Evolutionary conservation across 2,113 vertebrate species (phyloP).

Genomic region (Cyanoderma ruficeps): DNA sequence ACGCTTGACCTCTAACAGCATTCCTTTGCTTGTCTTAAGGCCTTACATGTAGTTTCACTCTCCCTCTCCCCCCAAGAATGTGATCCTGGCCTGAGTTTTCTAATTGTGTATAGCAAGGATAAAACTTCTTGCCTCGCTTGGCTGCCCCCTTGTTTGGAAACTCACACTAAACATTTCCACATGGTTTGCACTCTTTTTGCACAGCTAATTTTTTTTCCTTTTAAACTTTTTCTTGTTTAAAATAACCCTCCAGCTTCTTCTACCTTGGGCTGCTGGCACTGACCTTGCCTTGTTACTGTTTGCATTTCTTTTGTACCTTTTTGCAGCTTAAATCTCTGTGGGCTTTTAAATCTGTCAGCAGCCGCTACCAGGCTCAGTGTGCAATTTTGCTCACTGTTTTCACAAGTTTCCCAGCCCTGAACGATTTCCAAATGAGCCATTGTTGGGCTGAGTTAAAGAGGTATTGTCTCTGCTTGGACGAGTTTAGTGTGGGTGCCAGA

Average conservation of each 20-base stretch:
- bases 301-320: slow-evolving; percentile 71
- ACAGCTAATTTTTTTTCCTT: not conserved
- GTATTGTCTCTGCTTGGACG: slow-evolving; percentile 41
- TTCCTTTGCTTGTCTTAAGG: slow-evolving; percentile 55
- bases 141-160: slow-evolving; percentile 65
- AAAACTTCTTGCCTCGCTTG: slow-evolving; percentile 63
- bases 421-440: slow-evolving; percentile 64
- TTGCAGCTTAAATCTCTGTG: slow-evolving; percentile 51
- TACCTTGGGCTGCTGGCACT: slow-evolving; percentile 60
- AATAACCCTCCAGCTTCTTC: slow-evolving; percentile 13
- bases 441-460: slow-evolving; percentile 63
- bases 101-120: slow-evolving; percentile 63
- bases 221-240: slow-evolving; percentile 12
- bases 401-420: slow-evolving; percentile 63
- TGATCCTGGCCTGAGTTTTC: slow-evolving; percentile 50
- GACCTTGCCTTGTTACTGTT: slow-evolving; percentile 62
- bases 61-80: slow-evolving; percentile 51
- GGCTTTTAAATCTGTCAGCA: slow-evolving; percentile 70
- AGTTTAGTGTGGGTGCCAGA: slow-evolving; percentile 16
- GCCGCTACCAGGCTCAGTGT: slow-evolving; percentile 67
- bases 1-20: slow-evolving; percentile 56
- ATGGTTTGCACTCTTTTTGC: slow-evolving; percentile 61
- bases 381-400: slow-evolving; percentile 71
- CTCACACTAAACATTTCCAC: slow-evolving; percentile 72
- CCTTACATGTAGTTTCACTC: slow-evolving; percentile 33